phyloP scores from a whole-genome alignment of 1,140 invertebrate species.

The Microplitis mediator region DNA sequence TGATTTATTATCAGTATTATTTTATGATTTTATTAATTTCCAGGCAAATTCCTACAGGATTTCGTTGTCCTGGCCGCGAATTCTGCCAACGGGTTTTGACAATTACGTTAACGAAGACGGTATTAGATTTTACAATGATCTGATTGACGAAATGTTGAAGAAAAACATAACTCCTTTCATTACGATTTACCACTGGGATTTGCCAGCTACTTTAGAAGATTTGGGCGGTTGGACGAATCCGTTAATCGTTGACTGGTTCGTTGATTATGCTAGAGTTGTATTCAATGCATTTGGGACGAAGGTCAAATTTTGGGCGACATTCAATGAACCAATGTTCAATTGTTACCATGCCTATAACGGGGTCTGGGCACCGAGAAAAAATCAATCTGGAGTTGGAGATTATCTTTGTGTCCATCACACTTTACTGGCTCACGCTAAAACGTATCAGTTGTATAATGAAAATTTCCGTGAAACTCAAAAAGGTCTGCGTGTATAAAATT shows the following conservation, averaged over 20 bases:
- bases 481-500: conserved; percentile 40
- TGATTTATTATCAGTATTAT: too few relatives aligned
- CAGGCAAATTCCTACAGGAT: conserved; percentile 60
- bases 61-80: conserved; percentile 66
- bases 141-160: conserved; percentile 65
- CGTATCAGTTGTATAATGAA: conserved; percentile 55
- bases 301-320: conserved; percentile 63
- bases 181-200: conserved; percentile 67
- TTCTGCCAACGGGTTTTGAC: conserved; percentile 60
- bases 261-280: conserved; percentile 34
- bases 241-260: conserved; percentile 31
- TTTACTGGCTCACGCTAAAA: conserved; percentile 55
- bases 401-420: conserved; percentile 56
- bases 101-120: conserved; percentile 59
- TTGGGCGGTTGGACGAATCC: conserved; percentile 38
- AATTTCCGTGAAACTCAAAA: conserved; percentile 50
- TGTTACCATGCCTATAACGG: conserved; percentile 50
- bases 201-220: conserved; percentile 58
- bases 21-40: neutral
- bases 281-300: conserved; percentile 43
- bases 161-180: conserved; percentile 63
- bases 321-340: conserved; percentile 60
- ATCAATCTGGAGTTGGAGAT: conserved; percentile 40
- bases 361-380: conserved; percentile 40
- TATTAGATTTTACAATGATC: conserved; percentile 66